A percentile compares a stretch with the other conserved stretches of the same genome.
phyloP scores from a whole-genome alignment of 2,797 vertebrate species.

The Leptoclinus maculatus region DNA sequence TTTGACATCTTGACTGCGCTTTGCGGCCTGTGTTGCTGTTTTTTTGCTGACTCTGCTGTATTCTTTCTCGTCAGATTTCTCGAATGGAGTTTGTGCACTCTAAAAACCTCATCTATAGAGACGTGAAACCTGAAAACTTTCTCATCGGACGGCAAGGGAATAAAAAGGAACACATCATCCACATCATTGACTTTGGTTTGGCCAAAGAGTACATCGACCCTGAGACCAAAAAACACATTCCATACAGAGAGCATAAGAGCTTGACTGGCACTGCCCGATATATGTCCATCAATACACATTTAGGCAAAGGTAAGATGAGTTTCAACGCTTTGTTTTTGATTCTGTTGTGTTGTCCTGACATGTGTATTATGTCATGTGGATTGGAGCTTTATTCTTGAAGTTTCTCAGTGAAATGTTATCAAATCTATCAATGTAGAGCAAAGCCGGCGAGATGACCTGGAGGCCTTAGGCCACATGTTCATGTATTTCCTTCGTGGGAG shows the following conservation, averaged over 20 bases:
- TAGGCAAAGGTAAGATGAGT: conserved; percentile 92
- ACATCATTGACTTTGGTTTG: conserved; percentile 99
- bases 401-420: conserved; percentile 30
- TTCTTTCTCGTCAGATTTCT: conserved; percentile 86
- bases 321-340: background rate
- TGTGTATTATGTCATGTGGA: background rate
- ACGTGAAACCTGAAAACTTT: conserved; percentile 99
- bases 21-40: background rate
- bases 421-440: conserved; percentile 87
- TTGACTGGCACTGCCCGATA: conserved; percentile 98
- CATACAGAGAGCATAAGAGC: conserved; percentile 98
- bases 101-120: conserved; percentile 99
- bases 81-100: conserved; percentile 99
- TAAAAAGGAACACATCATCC: conserved; percentile 97
- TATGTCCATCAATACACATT: conserved; percentile 99
- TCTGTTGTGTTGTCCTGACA: background rate
- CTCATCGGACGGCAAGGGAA: conserved; percentile 98
- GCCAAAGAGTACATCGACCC: conserved; percentile 99
- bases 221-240: conserved; percentile 99
- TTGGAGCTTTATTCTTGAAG: conserved; percentile 2
- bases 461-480: conserved; percentile 99
- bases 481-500: conserved; percentile 99
- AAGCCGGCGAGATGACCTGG: conserved; percentile 97
- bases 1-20: background rate
- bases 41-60: background rate